Evolutionary conservation across 2,113 vertebrate species (phyloP).

Genomic region (Semnornis frantzii): DNA sequence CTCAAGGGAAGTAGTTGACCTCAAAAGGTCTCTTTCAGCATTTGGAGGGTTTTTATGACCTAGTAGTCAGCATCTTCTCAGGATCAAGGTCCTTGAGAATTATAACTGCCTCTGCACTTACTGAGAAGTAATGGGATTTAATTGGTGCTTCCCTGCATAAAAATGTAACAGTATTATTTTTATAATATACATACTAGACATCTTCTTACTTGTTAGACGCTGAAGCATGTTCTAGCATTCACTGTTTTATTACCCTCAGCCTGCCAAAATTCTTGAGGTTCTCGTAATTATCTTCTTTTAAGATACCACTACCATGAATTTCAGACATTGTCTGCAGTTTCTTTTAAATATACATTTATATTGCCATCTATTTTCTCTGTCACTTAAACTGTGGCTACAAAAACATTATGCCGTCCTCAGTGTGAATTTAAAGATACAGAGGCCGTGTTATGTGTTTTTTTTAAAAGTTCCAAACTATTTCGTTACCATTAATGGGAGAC

Average conservation of each 20-base stretch:
- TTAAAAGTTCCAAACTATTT: neutral
- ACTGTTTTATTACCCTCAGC: conserved; percentile 10
- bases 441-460: no score
- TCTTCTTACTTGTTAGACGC: conserved; percentile 26
- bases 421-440: neutral
- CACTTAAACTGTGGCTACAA: neutral
- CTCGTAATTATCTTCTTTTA: conserved; percentile 49
- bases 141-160: conserved; percentile 26
- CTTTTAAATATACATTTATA: neutral
- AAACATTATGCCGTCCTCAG: neutral
- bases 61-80: neutral
- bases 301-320: conserved; percentile 1
- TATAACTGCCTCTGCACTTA: neutral
- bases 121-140: conserved; percentile 9
- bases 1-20: neutral
- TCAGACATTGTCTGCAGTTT: conserved; percentile 22
- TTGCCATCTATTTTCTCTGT: neutral
- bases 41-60: neutral
- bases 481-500: neutral
- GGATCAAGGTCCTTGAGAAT: neutral
- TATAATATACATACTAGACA: conserved; percentile 16
- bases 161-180: conserved; percentile 22
- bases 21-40: neutral
- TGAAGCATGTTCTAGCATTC: conserved; percentile 38
- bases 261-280: conserved; percentile 63